A percentile compares a stretch with the other conserved stretches of the same genome.
phyloP scores from a whole-genome alignment of 2,113 vertebrate genomes.

The Anseranas semipalmata region DNA sequence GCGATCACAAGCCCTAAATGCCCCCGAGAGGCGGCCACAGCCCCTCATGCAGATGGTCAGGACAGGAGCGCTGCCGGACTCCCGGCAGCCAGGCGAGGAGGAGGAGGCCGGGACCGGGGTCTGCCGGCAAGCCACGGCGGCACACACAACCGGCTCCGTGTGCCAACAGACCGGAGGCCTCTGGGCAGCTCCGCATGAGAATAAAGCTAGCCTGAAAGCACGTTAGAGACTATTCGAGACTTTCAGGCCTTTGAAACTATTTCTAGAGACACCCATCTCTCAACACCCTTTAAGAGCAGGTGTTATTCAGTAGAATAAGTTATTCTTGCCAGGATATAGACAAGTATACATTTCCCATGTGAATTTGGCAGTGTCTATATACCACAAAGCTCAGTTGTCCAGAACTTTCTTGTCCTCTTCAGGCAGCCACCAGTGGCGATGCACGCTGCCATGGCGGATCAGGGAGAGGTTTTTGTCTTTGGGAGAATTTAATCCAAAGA shows the following conservation, averaged over 20 bases:
- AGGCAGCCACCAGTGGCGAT: too few species aligned
- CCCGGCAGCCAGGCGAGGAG: too few species aligned
- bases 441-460: too few species aligned
- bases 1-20: background rate
- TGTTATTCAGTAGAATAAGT: background rate
- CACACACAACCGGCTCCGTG: too few species aligned
- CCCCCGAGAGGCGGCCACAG: background rate
- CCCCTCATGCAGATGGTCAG: background rate
- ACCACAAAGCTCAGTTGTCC: background rate
- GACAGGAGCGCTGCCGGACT: rapidly evolving
- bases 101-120: too few species aligned
- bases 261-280: background rate
- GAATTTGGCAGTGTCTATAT: background rate
- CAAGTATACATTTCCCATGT: background rate
- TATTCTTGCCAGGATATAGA: background rate
- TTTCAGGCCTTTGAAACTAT: background rate
- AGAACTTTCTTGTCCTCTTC: too few species aligned
- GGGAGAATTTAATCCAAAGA: too few species aligned
- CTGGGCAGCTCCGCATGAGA: background rate
- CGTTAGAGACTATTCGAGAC: background rate
- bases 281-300: background rate
- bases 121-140: too few species aligned
- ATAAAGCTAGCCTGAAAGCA: background rate
- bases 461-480: too few species aligned
- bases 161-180: too few species aligned